Base-by-base conservation (phyloP, 2,113 vertebrate genomes). In the Acrocephalus kingi region DNA sequence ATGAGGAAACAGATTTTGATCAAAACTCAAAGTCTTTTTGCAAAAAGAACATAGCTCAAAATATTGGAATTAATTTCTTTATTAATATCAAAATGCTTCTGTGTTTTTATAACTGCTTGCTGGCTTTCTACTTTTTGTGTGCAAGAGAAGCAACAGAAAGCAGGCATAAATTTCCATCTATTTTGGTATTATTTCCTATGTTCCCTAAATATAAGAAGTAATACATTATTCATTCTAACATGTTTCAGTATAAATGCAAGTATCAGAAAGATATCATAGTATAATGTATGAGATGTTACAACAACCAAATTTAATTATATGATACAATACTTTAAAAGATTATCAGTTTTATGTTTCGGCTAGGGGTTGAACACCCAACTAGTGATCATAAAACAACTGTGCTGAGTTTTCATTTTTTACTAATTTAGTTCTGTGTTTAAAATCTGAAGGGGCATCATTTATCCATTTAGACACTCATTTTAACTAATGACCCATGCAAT, bases 381-480 rank as follows among this genome's bases (percentile, higher is more conserved):
- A 68, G 11, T 28, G 37, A 91, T 51, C 21, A 77, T 49, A 66
- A 82, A 79, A 43, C 25, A 69, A 58, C 19, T 48, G 5, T 77
- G 52, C 74, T 61, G 69, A 96, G 73, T 77, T 93, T 67, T 8
- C 8, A 8, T 74, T 71, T 95, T 92, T 78, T 55, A 54, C 30
- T 78, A 66, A 89, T 92, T 90, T 93, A 84, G 35, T 75, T 80
- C 41, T 33, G 25, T 75, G 45, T 46, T 93, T 95, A 68, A 75
- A 76, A 84, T 76, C 61, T 86, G 74, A 95, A 94, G 18, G 39
- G 58, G 43, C 15, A 87, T 71, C 9, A 58, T 52, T 93, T 93
- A 93, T 43, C 48, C 56, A 85, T 91, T 97, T 97, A 96, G 95
- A 94, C 9, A 54, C 31, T 46, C 68, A 17, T 88, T 95, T 89